A percentile compares a stretch with the other conserved stretches of the same genome.
These are phyloP conservation scores for Papilio polytes DNA, from an alignment of 1,140 invertebrate species.

Conservation along the genomic window DNA sequence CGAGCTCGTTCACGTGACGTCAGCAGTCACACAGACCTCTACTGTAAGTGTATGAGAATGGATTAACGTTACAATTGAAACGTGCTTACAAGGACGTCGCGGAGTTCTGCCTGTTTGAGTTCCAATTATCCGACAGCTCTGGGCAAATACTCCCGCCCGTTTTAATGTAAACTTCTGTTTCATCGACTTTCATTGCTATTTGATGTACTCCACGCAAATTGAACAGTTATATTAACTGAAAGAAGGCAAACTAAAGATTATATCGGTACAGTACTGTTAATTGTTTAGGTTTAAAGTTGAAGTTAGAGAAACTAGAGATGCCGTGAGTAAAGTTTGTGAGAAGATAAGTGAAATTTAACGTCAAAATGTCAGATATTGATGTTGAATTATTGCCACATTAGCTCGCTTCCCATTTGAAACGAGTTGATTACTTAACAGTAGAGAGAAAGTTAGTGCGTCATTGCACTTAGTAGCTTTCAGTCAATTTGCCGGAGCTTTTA, in stretches of 20 bases:
- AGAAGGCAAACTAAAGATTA: neutral
- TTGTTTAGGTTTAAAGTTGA: neutral
- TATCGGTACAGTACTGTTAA: neutral
- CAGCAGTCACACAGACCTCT: constrained; percentile 67
- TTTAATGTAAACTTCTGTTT: constrained; percentile 24
- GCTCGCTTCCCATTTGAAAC: neutral
- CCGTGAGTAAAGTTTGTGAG: neutral
- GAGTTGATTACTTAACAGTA: neutral
- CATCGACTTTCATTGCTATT: constrained; percentile 7
- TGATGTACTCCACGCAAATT: neutral
- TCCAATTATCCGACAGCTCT: constrained; percentile 75
- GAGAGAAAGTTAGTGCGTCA: neutral
- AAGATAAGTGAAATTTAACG: neutral
- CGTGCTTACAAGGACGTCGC: constrained; percentile 75
- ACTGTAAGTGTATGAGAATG: constrained; percentile 77
- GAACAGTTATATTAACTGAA: neutral
- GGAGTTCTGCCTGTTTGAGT: constrained; percentile 74
- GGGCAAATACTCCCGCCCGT: constrained; percentile 63
- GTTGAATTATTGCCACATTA: neutral
- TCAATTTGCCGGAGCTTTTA: constrained; percentile 27
- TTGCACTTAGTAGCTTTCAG: constrained; percentile 27
- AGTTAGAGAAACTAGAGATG: neutral
- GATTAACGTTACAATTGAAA: constrained; percentile 80
- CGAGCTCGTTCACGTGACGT: neutral
- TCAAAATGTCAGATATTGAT: neutral